Evolutionary conservation across 1,140 invertebrate species (phyloP), one percentile per base, ranked within the genome.

Genomic region (Formica selysi): DNA sequence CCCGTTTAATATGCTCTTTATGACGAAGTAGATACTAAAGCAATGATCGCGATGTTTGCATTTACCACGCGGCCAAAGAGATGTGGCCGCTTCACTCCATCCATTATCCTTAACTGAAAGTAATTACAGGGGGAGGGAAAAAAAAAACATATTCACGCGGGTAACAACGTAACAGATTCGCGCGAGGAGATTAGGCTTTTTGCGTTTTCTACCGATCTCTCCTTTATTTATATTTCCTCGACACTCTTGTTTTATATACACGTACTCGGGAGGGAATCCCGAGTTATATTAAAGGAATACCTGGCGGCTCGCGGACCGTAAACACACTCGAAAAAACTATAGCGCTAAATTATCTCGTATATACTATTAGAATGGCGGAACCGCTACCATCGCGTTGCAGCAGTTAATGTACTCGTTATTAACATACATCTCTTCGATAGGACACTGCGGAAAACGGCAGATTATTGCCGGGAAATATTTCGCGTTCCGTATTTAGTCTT

Each of bases 121-220:
- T 54, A 29, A 73, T 73, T 73, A 73, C 3, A 22, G 70, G 11
- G 7, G 16, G n/a, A 54, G 5, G 26, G 22, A 68, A 36, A 61
- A 48, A n/a, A 4, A 22, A 4, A 22, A 11, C 19, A 8, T 13
- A 57, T 22, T 4, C n/a, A 26, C 11, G 6, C 8, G 44, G 59
- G 13, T 48, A 48, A 81, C 22, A 68, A 41, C 64, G 48, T 67
- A 26, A 26, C 32, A 79, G 19, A 7, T 19, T 80, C 36, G 36
- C 64, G 79, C 41, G 54, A 61, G 68, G 38, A 83, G 54, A 83
- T 73, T 71, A 61, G 26, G 54, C 13, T 68, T 83, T 83, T 83
- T 74, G 68, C 48, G 13, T 48, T 48, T 7, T 44, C 67, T 7
- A 8, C 44, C 32, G 65, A 41, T 11, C 19, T 74, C 54, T 73